A percentile compares a stretch with the other conserved stretches of the same genome.
phyloP scores from a whole-genome alignment of 2,797 vertebrate species.

The Pangasius macronema region DNA sequence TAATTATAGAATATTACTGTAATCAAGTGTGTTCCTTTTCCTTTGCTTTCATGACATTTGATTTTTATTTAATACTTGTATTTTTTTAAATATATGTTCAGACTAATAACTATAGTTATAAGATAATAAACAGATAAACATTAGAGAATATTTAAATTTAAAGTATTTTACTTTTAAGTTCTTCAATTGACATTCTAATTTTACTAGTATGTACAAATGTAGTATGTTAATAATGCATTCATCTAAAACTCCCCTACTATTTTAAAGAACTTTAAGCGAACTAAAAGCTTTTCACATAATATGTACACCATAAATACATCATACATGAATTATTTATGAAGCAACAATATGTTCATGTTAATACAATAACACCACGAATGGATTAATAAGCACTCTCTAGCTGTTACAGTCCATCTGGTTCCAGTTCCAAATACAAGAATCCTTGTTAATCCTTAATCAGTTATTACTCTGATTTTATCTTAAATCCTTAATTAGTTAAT shows the following conservation, averaged over 20 bases:
- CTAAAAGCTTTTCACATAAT: background rate
- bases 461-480: background rate
- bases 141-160: background rate
- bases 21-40: background rate
- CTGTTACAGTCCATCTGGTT: constrained; percentile 31
- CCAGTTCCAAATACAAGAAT: background rate
- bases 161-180: background rate
- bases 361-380: background rate
- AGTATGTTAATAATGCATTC: background rate
- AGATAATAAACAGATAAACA: background rate
- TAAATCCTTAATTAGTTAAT: background rate
- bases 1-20: background rate
- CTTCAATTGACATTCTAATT: background rate
- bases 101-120: too few relatives aligned
- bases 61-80: background rate
- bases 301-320: background rate
- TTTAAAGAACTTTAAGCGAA: background rate
- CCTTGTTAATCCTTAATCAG: background rate
- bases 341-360: background rate
- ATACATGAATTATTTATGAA: background rate
- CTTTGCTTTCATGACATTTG: background rate
- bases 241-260: background rate
- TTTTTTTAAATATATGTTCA: background rate
- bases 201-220: background rate
- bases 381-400: constrained; percentile 7